Percentiles rank a stretch among this genome's conserved stretches.
Conservation (phyloP, 2,113 vertebrate genomes). For the Delphinus delphis region DNA sequence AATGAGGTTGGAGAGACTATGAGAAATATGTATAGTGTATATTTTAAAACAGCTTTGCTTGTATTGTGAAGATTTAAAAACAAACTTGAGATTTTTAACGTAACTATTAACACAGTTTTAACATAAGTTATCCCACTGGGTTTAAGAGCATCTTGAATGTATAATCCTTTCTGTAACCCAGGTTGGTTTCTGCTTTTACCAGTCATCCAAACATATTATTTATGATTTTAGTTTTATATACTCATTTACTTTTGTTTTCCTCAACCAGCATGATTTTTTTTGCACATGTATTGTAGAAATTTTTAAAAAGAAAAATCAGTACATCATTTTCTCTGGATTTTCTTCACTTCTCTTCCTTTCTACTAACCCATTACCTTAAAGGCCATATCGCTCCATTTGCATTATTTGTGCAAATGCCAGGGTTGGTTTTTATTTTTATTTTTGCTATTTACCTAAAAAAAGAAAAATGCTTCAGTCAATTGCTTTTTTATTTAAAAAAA, state of each 20-base stretch:
- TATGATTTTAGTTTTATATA: conserved; percentile 86
- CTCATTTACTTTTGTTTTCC: conserved; percentile 81
- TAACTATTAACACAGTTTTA: conserved; percentile 88
- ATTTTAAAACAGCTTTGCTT: conserved; percentile 92
- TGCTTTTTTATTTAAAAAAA: conserved; percentile 80
- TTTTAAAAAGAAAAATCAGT: conserved; percentile 78
- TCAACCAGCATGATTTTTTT: conserved; percentile 85
- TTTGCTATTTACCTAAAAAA: conserved; percentile 77
- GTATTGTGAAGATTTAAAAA: conserved; percentile 91
- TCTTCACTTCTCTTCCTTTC: conserved; percentile 56
- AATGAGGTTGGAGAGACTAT: conserved; percentile 85
- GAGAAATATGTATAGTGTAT: conserved; percentile 96
- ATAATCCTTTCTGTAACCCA: conserved; percentile 86
- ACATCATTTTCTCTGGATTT: conserved; percentile 71
- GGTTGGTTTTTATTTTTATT: conserved; percentile 80
- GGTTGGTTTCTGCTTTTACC: conserved; percentile 85
- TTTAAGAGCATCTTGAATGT: conserved; percentile 89
- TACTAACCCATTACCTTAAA: conserved; percentile 78
- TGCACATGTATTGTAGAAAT: conserved; percentile 83
- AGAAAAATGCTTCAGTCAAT: conserved; percentile 78
- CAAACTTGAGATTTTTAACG: conserved; percentile 90
- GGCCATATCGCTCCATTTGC: conserved; percentile 82
- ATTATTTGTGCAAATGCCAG: conserved; percentile 82
- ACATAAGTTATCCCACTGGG: conserved; percentile 87
- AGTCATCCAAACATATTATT: conserved; percentile 85